phyloP scores from a whole-genome alignment of 2,113 vertebrate genomes.

The Ariopsis seemanni region DNA sequence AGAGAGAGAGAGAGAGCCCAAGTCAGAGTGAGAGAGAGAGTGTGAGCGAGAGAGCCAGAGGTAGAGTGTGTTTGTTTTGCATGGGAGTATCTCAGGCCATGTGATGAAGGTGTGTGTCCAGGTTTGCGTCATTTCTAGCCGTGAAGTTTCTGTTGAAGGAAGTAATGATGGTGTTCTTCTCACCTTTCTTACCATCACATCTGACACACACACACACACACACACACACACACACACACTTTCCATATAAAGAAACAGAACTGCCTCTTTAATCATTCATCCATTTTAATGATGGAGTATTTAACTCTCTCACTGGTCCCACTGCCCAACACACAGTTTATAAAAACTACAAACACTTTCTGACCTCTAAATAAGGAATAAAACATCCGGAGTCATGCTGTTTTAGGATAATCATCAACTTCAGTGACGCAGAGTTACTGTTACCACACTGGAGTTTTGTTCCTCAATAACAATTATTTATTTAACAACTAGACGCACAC shows the following conservation, averaged over 20 bases:
- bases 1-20: not conserved
- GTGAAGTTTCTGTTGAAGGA: conserved; percentile 98
- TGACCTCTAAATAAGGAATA: too few species aligned
- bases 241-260: not conserved
- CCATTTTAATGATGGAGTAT: not conserved
- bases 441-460: not conserved
- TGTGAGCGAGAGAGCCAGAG: too few species aligned
- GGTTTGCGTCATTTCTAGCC: conserved; percentile 92
- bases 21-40: not conserved
- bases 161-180: conserved; percentile 96
- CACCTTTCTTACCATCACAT: conserved; percentile 92
- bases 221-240: conserved; percentile 8
- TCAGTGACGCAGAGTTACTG: not conserved
- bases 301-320: conserved; percentile 85
- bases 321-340: conserved; percentile 87
- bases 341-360: not conserved
- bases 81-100: conserved; percentile 66
- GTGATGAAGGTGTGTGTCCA: conserved; percentile 86
- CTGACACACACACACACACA: conserved; percentile 64
- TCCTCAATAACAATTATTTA: too few species aligned
- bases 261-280: not conserved
- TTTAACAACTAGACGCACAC: not conserved
- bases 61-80: not conserved
- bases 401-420: too few species aligned
- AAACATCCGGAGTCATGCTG: too few species aligned